These are phyloP conservation scores for Calephelis nemesis DNA, from an alignment of 1,140 invertebrate genomes.

Conservation along the genomic window DNA sequence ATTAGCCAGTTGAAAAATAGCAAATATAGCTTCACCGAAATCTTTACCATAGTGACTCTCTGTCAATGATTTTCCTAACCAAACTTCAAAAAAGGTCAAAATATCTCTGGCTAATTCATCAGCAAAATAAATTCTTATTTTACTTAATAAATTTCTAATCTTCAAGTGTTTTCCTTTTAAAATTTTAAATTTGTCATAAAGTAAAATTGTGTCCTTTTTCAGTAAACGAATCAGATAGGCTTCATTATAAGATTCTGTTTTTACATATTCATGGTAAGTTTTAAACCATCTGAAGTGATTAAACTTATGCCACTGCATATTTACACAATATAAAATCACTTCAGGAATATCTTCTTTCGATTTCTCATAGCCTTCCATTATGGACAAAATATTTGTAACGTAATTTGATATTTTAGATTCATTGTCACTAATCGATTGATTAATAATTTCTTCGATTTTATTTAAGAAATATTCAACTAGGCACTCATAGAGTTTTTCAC, in stretches of 20 bases:
- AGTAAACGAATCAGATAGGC: constrained; percentile 35
- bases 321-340: constrained; percentile 39
- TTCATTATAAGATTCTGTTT: constrained; percentile 29
- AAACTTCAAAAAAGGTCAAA: constrained; percentile 39
- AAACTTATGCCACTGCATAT: constrained; percentile 36
- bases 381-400: constrained; percentile 22
- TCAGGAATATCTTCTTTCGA: constrained; percentile 44
- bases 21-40: constrained; percentile 32
- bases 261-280: background rate
- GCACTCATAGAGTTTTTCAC: constrained; percentile 39
- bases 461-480: constrained; percentile 37
- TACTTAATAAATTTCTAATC: constrained; percentile 34
- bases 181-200: constrained; percentile 35
- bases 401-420: constrained; percentile 29
- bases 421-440: constrained; percentile 26
- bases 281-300: constrained; percentile 25
- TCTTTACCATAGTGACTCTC: background rate
- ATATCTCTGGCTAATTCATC: constrained; percentile 45
- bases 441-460: constrained; percentile 31
- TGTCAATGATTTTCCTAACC: constrained; percentile 20
- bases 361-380: constrained; percentile 32
- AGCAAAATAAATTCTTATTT: constrained; percentile 55
- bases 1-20: constrained; percentile 49
- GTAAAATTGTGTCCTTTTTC: constrained; percentile 44
- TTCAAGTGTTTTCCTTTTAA: constrained; percentile 24